Evolutionary conservation across 2,888 invertebrate genomes (phyloP), one percentile per base, ranked within the genome.

Genomic region (Liopterus haemorrhoidalis): DNA sequence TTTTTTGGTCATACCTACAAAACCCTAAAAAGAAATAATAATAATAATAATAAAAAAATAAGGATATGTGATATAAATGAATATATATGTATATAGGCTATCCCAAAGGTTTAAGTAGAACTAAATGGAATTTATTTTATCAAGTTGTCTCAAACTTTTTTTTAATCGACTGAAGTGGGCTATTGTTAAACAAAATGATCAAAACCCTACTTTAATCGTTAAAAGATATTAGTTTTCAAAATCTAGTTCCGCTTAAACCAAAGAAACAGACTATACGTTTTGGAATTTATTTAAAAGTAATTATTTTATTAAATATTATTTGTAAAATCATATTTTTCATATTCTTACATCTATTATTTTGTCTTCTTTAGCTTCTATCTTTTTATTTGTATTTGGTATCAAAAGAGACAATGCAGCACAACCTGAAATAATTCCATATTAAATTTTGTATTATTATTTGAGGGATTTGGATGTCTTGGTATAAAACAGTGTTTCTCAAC

Each of bases 361-460:
- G 18, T 15, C 27, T 25, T 32, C 11, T 32, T 11, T 16, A 16
- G 16, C 18, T 15, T 32, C 11, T 15, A 14, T 11, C 3, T 16
- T 32, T 39, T 32, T 45, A 22, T 39, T 32, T 33, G 12, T 12
- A 20, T 45, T 45, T 9, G 45, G 45, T n/a, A 45, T 32, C 24
- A 38, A 39, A 19, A 38, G 27, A 19, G 32, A 31, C n/a, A 39
- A 14, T 19, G 9, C 24, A 4, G 32, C 45, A 24, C 45, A 45
- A 3, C 32, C 45, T 45, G 12, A 19, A 45, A 38, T 24, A 39
- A 32, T 19, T 28, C 6, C 1, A 5, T 6, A 25, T 27, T 18
- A n/a, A 20, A 11, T 8, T 12, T 38, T 31, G 11, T 30, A 30
- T 5, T 31, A 30, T 9, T 33, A 19, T 33, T 9, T 19, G 18